Conservation (phyloP, 2,113 vertebrate species). For the Tenrec ecaudatus region DNA sequence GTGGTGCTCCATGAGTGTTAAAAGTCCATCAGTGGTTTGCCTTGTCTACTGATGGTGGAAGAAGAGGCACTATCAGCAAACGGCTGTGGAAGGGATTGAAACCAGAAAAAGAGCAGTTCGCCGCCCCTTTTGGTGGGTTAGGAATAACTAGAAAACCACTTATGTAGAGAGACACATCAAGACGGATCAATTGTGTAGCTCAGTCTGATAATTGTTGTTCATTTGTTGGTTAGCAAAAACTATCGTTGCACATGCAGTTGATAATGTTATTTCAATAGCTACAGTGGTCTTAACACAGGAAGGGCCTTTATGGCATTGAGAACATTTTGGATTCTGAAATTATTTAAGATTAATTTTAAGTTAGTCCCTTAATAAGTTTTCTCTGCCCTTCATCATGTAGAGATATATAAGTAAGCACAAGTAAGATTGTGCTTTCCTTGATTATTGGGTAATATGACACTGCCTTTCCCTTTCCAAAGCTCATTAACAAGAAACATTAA, state of each 20-base stretch:
- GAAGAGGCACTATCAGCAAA: not conserved
- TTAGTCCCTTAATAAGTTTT: slow-evolving; percentile 23
- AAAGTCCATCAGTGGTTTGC: not conserved
- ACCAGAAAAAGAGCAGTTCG: not conserved
- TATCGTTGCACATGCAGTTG: not conserved
- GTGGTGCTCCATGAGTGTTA: not conserved
- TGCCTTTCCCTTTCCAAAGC: slow-evolving; percentile 40
- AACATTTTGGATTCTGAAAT: slow-evolving; percentile 34
- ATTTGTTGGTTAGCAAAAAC: not conserved
- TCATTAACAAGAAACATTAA: slow-evolving; percentile 47
- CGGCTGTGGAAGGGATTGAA: not conserved
- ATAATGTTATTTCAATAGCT: not conserved
- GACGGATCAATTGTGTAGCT: not conserved
- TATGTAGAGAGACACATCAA: not conserved
- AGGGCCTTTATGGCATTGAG: not conserved
- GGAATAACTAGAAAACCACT: not conserved
- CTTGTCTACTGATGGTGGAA: not conserved
- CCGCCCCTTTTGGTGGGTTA: not conserved
- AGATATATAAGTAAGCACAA: not conserved
- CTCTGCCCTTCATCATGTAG: not conserved
- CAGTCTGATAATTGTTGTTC: not conserved
- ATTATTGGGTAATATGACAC: not conserved
- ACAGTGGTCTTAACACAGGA: not conserved
- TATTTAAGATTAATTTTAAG: slow-evolving; percentile 52
- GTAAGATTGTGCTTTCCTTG: not conserved